Evolutionary conservation across 2,888 invertebrate genomes (phyloP).

Genomic region (Athalia cordata): DNA sequence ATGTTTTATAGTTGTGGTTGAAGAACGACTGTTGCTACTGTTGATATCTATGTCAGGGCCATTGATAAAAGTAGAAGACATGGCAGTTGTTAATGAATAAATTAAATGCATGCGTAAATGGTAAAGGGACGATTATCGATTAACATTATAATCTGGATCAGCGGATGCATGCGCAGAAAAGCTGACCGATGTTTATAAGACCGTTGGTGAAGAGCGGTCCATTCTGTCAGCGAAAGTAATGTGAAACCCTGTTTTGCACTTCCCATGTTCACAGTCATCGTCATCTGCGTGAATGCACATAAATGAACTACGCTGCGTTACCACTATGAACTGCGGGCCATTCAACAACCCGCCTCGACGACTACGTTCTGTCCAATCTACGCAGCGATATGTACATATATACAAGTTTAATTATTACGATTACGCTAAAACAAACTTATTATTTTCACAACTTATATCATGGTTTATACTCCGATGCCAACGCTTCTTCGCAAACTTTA

Average conservation of each 20-base stretch:
- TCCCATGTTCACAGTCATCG: slow-evolving; percentile 73
- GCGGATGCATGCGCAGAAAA: slow-evolving; percentile 44
- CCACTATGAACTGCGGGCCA: slow-evolving; percentile 71
- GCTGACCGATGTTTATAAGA: slow-evolving; percentile 24
- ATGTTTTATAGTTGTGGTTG: background rate
- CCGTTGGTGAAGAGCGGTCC: slow-evolving; percentile 39
- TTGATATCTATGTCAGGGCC: background rate
- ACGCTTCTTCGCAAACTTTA: background rate
- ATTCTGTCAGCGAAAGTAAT: slow-evolving; percentile 54
- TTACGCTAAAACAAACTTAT: slow-evolving; percentile 58
- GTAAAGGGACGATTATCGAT: slow-evolving; percentile 47
- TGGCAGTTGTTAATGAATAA: too few species aligned
- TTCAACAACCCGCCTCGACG: slow-evolving; percentile 69
- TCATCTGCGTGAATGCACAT: slow-evolving; percentile 73
- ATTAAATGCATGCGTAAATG: slow-evolving; percentile 49
- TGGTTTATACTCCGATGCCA: background rate
- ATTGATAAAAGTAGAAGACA: background rate
- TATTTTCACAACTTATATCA: slow-evolving; percentile 51
- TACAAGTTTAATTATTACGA: slow-evolving; percentile 59
- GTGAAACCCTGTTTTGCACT: slow-evolving; percentile 68
- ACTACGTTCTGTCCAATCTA: slow-evolving; percentile 72
- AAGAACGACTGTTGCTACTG: background rate
- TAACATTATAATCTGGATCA: slow-evolving; percentile 13
- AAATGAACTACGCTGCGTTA: slow-evolving; percentile 71
- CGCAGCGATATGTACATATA: slow-evolving; percentile 66